Base-by-base conservation (phyloP, 2,113 vertebrate genomes). In the Callospermophilus lateralis region DNA sequence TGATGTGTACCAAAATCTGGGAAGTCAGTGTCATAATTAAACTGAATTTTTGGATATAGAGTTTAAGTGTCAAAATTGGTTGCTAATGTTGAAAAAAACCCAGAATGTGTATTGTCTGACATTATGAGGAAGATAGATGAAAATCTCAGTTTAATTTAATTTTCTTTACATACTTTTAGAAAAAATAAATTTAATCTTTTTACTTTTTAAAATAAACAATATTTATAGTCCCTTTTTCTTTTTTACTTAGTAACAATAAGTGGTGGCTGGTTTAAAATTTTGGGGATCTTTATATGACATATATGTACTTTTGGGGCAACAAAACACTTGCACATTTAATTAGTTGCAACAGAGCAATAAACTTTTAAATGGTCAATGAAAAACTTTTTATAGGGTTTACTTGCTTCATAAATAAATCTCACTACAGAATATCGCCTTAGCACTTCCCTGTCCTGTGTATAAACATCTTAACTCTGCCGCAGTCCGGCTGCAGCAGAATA, bases 301-400 rank as follows among this genome's bases (percentile, higher is more conserved):
- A 11, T 88, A 94, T 97, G 96, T 97, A 98, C 96, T 96, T 97
- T 91, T 0, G 94, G 94, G 95, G 92, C 92, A 98, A 96, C 88
- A 97, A 98, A 98, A 95, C 84, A 90, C 67, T 92, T 89, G 76
- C 48, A 94, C 70, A 12, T 98, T 98, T 98, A 98, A 98, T 97
- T 98, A 98, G 93, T 76, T 97, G 77, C 30, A 98, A 97, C 32
- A 97, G 92, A 93, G 30, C 84, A 88, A 97, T 98, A 98, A 98
- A 97, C 78, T 93, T 97, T 97, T 97, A 97, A 97, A 95, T 8
- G 13, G 89, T 94, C 85, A 97, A 97, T 97, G 88, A 77, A 97
- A 94, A 91, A n/a, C 5, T 90, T 90, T 97, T 96, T 97, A 77
- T 72, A 91, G 79, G 37, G 84, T 96, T 98, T 86, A 96, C 76